These are phyloP conservation scores for Esperia sulphurella DNA, from an alignment of 2,888 invertebrate genomes.

Conservation along the genomic window DNA sequence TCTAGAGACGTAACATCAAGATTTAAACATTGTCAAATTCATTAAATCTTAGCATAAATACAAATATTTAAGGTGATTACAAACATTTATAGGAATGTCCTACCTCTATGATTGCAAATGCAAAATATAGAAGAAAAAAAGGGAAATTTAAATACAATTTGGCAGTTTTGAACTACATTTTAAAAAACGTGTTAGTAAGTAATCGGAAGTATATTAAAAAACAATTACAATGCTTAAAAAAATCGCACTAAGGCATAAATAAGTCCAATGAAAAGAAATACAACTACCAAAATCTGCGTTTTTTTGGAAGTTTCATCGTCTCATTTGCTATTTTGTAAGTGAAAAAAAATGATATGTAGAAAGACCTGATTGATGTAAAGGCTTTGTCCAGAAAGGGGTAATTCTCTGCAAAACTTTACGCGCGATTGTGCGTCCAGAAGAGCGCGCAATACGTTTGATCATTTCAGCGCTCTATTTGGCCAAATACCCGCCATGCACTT, in stretches of 20 bases:
- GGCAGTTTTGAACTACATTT: slow-evolving; percentile 4
- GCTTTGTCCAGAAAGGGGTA: too few species aligned
- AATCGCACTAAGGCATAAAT: neutral
- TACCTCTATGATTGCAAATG: slow-evolving; percentile 5
- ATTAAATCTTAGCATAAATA: slow-evolving; percentile 7
- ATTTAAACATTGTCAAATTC: slow-evolving; percentile 16
- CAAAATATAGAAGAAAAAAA: slow-evolving; percentile 1
- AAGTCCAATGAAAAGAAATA: neutral
- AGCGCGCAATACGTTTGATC: too few species aligned
- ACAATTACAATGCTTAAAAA: neutral
- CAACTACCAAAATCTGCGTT: neutral
- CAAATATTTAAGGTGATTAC: slow-evolving; percentile 3
- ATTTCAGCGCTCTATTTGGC: too few species aligned
- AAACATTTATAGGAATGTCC: slow-evolving; percentile 8
- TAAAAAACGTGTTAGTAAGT: slow-evolving; percentile 1
- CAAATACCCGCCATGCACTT: too few species aligned
- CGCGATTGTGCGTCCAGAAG: too few species aligned
- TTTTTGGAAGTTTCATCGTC: too few species aligned
- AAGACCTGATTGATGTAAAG: too few species aligned
- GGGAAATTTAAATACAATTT: slow-evolving; percentile 9
- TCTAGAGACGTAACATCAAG: slow-evolving; percentile 20
- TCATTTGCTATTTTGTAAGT: too few species aligned
- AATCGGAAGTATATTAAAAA: neutral
- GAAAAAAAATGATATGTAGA: too few species aligned
- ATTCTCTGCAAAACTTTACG: too few species aligned